These are phyloP conservation scores for Phortica okadai DNA, from an alignment of 2,888 invertebrate genomes.

Conservation along the genomic window DNA sequence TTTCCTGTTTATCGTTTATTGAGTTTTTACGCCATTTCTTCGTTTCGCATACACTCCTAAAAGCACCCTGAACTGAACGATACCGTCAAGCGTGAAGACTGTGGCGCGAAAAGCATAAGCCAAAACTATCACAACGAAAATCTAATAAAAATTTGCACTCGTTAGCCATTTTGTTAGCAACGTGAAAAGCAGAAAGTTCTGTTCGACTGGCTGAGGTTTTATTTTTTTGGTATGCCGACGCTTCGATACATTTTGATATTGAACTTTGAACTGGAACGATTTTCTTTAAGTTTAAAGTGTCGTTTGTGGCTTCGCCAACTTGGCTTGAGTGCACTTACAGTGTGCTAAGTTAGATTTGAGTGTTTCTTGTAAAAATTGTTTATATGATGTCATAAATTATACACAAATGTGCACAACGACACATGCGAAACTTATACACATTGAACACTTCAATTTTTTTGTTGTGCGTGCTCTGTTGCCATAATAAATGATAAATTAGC, in stretches of 20 bases:
- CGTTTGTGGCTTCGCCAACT: conserved; percentile 35
- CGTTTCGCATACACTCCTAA: conserved; percentile 47
- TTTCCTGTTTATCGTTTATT: conserved; percentile 73
- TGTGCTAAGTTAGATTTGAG: not conserved
- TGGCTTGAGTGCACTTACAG: conserved; percentile 56
- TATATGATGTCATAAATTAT: conserved; percentile 68
- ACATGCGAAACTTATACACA: conserved; percentile 59
- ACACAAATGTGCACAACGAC: conserved; percentile 68
- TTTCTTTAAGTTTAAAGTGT: conserved; percentile 44
- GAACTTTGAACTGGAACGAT: conserved; percentile 66
- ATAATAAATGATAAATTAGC: conserved; percentile 21
- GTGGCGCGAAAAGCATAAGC: not conserved
- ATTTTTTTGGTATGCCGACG: not conserved
- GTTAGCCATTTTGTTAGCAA: conserved; percentile 60
- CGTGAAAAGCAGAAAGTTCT: not conserved
- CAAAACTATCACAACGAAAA: conserved; percentile 32
- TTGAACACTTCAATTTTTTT: conserved; percentile 31
- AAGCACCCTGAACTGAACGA: conserved; percentile 57
- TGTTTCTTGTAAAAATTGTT: conserved; percentile 65
- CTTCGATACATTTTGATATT: conserved; percentile 54
- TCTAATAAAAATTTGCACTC: conserved; percentile 65
- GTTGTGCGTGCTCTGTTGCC: not conserved
- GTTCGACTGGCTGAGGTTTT: not conserved
- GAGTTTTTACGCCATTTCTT: conserved; percentile 50
- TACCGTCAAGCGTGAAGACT: conserved; percentile 32